Percentiles rank a stretch among this genome's conserved stretches.
These are phyloP conservation scores for Acronicta alni DNA, from an alignment of 2,888 invertebrate species.

Conservation along the genomic window DNA sequence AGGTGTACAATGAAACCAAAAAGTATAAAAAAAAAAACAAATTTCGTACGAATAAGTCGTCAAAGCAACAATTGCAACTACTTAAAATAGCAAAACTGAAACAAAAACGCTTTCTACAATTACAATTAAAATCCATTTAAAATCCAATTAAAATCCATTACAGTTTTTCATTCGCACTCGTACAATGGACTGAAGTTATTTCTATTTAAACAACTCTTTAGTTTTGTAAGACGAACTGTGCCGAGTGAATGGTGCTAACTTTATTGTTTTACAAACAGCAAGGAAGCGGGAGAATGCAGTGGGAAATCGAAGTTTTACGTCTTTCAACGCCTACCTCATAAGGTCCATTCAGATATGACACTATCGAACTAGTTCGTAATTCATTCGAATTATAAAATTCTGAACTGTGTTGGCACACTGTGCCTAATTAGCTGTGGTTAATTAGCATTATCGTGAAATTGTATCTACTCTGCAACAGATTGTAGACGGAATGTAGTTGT, in stretches of 20 bases:
- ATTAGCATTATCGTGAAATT: too few species aligned
- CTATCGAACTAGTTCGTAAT: neutral
- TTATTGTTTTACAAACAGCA: conserved; percentile 30
- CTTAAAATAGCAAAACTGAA: neutral
- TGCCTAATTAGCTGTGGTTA: too few species aligned
- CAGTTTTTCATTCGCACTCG: conserved; percentile 2
- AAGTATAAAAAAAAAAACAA: too few species aligned
- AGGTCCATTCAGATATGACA: neutral
- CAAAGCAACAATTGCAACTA: neutral
- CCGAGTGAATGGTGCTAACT: conserved; percentile 26
- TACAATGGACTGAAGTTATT: conserved; percentile 20
- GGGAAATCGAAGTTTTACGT: conserved; percentile 6
- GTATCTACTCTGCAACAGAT: too few species aligned
- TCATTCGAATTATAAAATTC: too few species aligned
- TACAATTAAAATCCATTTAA: conserved; percentile 26
- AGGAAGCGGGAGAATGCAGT: conserved; percentile 10
- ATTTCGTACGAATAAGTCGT: too few species aligned
- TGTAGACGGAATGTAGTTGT: too few species aligned
- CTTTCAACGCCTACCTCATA: conserved; percentile 12
- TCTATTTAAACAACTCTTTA: conserved; percentile 23
- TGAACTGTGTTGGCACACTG: too few species aligned
- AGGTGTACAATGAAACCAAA: too few species aligned
- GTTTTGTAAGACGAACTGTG: conserved; percentile 17
- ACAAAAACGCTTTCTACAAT: conserved; percentile 18
- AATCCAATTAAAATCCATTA: conserved; percentile 24